These are phyloP conservation scores for Phenacoccus solenopsis DNA, from an alignment of 1,140 invertebrate species.

Conservation along the genomic window DNA sequence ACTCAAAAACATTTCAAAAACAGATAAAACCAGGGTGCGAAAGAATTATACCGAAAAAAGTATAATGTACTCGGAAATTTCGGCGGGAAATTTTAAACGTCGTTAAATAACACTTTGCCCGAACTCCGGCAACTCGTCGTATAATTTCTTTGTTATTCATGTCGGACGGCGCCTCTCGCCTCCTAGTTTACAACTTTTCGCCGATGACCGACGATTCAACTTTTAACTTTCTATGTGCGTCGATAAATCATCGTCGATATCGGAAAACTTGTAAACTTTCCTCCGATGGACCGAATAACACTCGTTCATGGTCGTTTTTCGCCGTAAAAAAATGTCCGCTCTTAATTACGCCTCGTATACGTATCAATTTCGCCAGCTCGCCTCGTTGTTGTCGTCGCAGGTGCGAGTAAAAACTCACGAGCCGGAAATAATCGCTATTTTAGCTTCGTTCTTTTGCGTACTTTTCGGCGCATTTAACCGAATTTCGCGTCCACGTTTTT, in stretches of 20 bases:
- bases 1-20: not conserved
- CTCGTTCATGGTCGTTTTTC: not conserved
- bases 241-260: not conserved
- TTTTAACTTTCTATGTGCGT: not conserved
- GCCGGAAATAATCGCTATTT: not conserved
- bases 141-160: slow-evolving; percentile 3
- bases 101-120: not conserved
- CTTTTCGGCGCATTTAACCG: not conserved
- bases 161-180: no score
- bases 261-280: not conserved
- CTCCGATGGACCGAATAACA: no score
- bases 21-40: not conserved
- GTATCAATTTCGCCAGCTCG: not conserved
- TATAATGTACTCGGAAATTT: not conserved
- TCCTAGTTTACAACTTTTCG: not conserved
- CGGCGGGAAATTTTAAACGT: not conserved
- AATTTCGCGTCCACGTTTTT: not conserved
- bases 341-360: no score
- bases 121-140: no score
- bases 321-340: not conserved
- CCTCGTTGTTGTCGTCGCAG: not conserved
- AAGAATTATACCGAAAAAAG: not conserved
- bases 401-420: not conserved
- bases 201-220: not conserved
- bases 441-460: not conserved